Evolutionary conservation across 2,888 invertebrate genomes (phyloP), one percentile per base, ranked within the genome.

Genomic region (Heteromurus nitidus): DNA sequence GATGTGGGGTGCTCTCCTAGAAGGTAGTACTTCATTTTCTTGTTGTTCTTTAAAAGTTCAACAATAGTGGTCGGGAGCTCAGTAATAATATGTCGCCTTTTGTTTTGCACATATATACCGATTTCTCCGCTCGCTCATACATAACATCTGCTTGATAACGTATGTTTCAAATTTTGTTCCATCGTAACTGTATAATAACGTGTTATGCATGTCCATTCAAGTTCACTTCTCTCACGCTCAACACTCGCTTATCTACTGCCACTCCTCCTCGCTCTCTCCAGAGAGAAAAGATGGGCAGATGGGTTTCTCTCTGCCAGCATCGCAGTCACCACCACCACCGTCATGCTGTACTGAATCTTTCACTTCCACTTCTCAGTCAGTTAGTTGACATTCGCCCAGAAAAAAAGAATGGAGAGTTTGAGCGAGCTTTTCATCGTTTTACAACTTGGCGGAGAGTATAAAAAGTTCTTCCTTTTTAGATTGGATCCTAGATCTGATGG

Each of bases 361-460:
- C 58, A 53, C 24, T 26, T 74, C 65, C 55, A 42, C 65, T 75
- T 65, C 31, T 36, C 36, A 65, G 64, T 74, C 74, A 74, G 53
- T 55, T 74, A 75, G 58, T 75, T 75, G 75, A 68, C 75, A 75
- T 67, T 68, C 60, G 22, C 68, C 75, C 68, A 67, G 58, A 55
- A 74, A 75, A 20, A 36, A 16, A 50, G 50, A 65, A 65, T 58
- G 67, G 75, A 55, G 74, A 68, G 44, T 55, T 75, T 67, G 74
- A 65, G 73, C 73, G 36, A 53, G 74, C 75, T 75, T 75, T 75
- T 75, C 75, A 67, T 68, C 75, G 67, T 75, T 68, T 75, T 75
- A 68, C 75, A 75, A 67, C 28, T 75, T 75, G 58, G 30, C 44
- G 72, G 62, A 60, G 60, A 62, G 47, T 44, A 44, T 42, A 55